Base-by-base conservation (phyloP, 2,797 vertebrate genomes). In the Dicrostonyx torquatus region DNA sequence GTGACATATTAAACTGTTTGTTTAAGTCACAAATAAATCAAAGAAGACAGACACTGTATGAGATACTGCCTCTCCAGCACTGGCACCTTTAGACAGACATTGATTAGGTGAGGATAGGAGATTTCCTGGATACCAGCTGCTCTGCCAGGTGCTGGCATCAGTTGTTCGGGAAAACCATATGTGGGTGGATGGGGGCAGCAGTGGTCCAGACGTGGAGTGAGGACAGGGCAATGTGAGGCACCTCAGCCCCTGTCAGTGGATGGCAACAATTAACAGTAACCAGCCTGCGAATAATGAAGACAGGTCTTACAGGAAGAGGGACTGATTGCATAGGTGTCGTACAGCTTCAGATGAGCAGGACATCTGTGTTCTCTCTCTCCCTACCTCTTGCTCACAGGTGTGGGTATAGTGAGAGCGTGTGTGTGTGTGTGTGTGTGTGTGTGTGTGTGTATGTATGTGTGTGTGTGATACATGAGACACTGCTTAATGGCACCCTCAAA, bases 151-250 rank as follows among this genome's bases (percentile, higher is more conserved):
- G 9, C 31, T 24, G 40, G 10, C 24, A 31, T 43, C 15, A 70
- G 15, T 6, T 40, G 17, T 58, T 43, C 24, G 17, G 37, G 37
- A 92, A 40, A 34, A 20, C 40, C 15, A 2, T 77, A 22, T 58
- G 45, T 66, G 29, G 9, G 55, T 15, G 40, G 34, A 48, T 12
- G n/a, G 48, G 70, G 18, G 6, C 31, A 11, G 48, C 2, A 22
- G 45, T n/a, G 0, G 3, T 9, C 5, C 17, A 31, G 12, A 14
- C 31, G 1, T 22, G 4, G 5, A 13, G 0, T 24, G 31, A 43
- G 40, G 31, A 2, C 7, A 26, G 22, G 43, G 1, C 10, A 43
- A 6, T 1, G 3, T 50, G 5, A 1, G 17, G 60, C 48, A 48
- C 26, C 14, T 29, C 26, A 5, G 14, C 10, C 11, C n/a, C 17